Evolutionary conservation across 2,797 vertebrate species (phyloP).

Genomic region (Phoebastria nigripes): DNA sequence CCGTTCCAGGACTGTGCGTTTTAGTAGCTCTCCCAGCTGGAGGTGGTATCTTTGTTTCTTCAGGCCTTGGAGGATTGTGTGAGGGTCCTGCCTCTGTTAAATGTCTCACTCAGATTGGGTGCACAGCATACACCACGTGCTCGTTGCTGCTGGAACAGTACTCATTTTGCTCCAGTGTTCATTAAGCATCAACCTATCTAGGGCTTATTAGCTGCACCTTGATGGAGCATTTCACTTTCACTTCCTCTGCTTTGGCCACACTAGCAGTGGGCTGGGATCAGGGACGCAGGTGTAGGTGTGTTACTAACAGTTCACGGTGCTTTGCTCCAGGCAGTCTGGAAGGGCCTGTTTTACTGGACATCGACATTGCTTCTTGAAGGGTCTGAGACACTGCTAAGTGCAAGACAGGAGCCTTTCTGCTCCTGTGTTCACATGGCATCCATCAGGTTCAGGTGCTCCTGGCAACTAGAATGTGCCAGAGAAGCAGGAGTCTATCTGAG

Average conservation of each 20-base stretch:
- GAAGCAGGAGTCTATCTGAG: background rate
- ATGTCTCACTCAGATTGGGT: background rate
- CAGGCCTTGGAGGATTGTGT: background rate
- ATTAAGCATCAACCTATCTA: background rate
- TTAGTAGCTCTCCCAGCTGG: background rate
- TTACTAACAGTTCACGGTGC: fast-evolving
- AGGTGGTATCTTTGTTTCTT: background rate
- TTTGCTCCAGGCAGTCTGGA: background rate
- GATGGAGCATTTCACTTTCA: background rate
- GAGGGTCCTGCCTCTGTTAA: background rate
- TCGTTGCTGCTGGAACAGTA: background rate
- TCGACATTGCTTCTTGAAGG: fast-evolving
- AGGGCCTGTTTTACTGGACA: background rate
- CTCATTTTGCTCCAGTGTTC: fast-evolving
- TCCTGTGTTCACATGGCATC: background rate
- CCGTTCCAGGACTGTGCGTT: fast-evolving
- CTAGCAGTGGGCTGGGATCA: too few relatives aligned
- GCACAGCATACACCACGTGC: fast-evolving
- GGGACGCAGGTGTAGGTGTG: background rate
- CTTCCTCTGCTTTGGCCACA: background rate
- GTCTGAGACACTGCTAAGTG: background rate
- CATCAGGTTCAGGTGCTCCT: background rate
- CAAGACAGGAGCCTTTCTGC: background rate
- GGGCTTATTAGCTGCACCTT: background rate
- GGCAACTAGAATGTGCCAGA: background rate